Evolutionary conservation across 2,113 vertebrate species (phyloP).

Genomic region (Grammomys surdaster): DNA sequence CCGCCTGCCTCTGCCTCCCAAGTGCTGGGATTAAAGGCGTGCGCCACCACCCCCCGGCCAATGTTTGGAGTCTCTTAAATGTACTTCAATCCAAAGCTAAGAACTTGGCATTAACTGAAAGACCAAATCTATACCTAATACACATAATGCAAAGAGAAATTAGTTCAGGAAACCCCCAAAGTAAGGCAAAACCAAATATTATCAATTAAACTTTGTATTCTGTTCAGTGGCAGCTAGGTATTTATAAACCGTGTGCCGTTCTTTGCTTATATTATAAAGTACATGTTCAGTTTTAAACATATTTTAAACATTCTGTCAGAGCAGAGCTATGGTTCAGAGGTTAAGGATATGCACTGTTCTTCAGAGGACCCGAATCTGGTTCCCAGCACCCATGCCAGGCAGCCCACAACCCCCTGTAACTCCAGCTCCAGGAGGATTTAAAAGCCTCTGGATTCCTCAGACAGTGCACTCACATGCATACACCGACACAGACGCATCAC

Average conservation of each 20-base stretch:
- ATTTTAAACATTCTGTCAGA: no score
- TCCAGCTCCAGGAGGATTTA: background rate
- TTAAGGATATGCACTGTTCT: background rate
- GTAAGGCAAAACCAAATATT: background rate
- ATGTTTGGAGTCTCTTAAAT: background rate
- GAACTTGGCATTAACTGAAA: slow-evolving; percentile 30
- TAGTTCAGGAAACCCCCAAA: slow-evolving; percentile 17
- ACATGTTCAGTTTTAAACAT: background rate
- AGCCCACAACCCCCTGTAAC: background rate
- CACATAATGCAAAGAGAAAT: background rate
- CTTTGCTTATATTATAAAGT: slow-evolving; percentile 3
- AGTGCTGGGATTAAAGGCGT: no score
- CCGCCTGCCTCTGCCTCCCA: no score
- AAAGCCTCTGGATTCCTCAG: background rate
- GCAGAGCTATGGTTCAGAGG: background rate
- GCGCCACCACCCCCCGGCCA: no score
- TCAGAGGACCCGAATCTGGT: background rate
- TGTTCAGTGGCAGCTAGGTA: background rate
- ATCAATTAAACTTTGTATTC: background rate
- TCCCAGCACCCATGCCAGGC: background rate
- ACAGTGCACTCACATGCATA: background rate
- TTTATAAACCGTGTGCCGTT: background rate
- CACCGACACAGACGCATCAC: background rate
- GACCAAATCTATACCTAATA: background rate
- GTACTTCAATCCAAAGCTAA: background rate